phyloP scores from a whole-genome alignment of 2,888 invertebrate species.

The Epinotia ramella region DNA sequence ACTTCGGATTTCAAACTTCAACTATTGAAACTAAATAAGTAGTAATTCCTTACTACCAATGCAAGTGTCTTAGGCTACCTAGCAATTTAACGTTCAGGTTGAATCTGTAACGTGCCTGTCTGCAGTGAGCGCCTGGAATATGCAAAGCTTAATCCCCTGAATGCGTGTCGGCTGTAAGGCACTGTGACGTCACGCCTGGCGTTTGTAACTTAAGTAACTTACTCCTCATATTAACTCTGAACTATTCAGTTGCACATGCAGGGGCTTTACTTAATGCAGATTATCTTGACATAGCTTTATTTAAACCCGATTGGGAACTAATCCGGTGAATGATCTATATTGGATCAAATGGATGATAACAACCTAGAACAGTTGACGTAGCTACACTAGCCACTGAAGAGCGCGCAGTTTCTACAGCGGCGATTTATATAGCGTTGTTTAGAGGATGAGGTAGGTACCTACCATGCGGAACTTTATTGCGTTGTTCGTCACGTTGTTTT shows the following conservation, averaged over 20 bases:
- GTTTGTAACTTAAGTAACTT: slow-evolving; percentile 40
- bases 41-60: neutral
- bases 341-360: neutral
- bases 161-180: slow-evolving; percentile 60
- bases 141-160: slow-evolving; percentile 70
- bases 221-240: slow-evolving; percentile 29
- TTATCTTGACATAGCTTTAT: slow-evolving; percentile 19
- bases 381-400: too few species aligned
- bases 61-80: slow-evolving; percentile 54
- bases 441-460: neutral
- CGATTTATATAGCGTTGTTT: neutral
- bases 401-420: neutral
- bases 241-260: slow-evolving; percentile 17
- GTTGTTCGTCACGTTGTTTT: too few species aligned
- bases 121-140: slow-evolving; percentile 60
- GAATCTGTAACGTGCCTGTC: slow-evolving; percentile 62
- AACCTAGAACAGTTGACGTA: neutral
- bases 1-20: too few species aligned
- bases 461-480: too few species aligned
- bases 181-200: slow-evolving; percentile 51
- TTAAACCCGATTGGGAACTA: slow-evolving; percentile 8
- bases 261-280: slow-evolving; percentile 18
- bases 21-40: too few species aligned
- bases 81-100: slow-evolving; percentile 65
- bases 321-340: slow-evolving; percentile 8